These are phyloP conservation scores for Hydrotaea cyrtoneurina DNA, from an alignment of 2,888 invertebrate species.

Conservation along the genomic window DNA sequence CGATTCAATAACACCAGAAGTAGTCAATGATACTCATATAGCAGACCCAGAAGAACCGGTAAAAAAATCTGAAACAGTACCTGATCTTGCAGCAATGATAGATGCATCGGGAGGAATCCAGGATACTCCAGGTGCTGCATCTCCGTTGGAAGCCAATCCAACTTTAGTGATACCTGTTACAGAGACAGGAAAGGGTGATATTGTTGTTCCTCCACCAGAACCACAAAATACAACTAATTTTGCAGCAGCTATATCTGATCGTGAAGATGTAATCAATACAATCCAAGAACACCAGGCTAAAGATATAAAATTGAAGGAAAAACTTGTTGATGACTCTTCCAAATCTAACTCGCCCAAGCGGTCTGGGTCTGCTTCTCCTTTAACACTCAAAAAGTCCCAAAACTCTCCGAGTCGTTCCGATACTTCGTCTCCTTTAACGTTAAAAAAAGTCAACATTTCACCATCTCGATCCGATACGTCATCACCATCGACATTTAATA, in stretches of 20 bases:
- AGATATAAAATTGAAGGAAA: not conserved
- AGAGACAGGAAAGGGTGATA: too few species aligned
- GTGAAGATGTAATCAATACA: not conserved
- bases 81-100: too few species aligned
- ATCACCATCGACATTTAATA: constrained; percentile 53
- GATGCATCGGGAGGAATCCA: too few species aligned
- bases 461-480: constrained; percentile 57
- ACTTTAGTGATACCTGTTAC: too few species aligned
- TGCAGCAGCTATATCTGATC: not conserved
- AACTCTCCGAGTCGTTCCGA: constrained; percentile 18
- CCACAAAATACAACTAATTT: too few species aligned
- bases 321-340: not conserved
- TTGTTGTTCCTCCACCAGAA: too few species aligned
- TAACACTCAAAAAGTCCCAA: constrained; percentile 41
- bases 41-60: too few species aligned
- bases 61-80: too few species aligned
- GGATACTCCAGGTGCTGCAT: not conserved
- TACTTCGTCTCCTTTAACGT: constrained; percentile 28
- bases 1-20: not conserved
- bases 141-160: not conserved
- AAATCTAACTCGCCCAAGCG: constrained; percentile 23
- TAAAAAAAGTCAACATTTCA: constrained; percentile 54
- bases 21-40: too few species aligned
- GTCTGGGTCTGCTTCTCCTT: constrained; percentile 2
- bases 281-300: not conserved